Percentiles rank a stretch among this genome's conserved stretches.
Conservation (phyloP, 1,140 invertebrate species). For the Helicoverpa armigera region DNA sequence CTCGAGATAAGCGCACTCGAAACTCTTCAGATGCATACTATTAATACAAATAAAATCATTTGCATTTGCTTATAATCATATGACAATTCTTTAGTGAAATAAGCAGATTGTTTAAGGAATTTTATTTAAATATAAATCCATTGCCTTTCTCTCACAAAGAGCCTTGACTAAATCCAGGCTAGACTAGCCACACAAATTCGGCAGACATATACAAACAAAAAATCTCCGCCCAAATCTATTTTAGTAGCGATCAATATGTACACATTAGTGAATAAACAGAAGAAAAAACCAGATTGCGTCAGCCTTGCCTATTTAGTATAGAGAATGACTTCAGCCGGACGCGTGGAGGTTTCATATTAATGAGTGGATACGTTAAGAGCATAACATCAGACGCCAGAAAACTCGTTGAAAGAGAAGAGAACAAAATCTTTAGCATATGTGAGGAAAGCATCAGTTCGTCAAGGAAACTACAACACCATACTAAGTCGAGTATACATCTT, state of each 20-base stretch:
- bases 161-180: background rate
- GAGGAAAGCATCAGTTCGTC: too few relatives aligned
- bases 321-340: slow-evolving; percentile 23
- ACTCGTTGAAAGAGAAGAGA: too few relatives aligned
- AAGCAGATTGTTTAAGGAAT: too few relatives aligned
- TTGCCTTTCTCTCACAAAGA: background rate
- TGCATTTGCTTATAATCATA: too few relatives aligned
- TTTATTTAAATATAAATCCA: too few relatives aligned
- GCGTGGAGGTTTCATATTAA: background rate
- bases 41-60: too few relatives aligned
- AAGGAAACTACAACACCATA: too few relatives aligned
- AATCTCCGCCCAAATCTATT: slow-evolving; percentile 18
- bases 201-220: slow-evolving; percentile 17
- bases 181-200: background rate
- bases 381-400: background rate
- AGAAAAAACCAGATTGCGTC: slow-evolving; percentile 41
- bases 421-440: too few relatives aligned
- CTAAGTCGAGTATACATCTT: too few relatives aligned
- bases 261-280: background rate
- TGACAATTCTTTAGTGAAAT: too few relatives aligned
- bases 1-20: too few relatives aligned
- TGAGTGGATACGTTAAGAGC: background rate
- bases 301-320: slow-evolving; percentile 6
- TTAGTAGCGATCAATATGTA: slow-evolving; percentile 14
- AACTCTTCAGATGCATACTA: too few relatives aligned